Evolutionary conservation across 1,140 invertebrate species (phyloP).

Genomic region (Lepidotrigona ventralis): DNA sequence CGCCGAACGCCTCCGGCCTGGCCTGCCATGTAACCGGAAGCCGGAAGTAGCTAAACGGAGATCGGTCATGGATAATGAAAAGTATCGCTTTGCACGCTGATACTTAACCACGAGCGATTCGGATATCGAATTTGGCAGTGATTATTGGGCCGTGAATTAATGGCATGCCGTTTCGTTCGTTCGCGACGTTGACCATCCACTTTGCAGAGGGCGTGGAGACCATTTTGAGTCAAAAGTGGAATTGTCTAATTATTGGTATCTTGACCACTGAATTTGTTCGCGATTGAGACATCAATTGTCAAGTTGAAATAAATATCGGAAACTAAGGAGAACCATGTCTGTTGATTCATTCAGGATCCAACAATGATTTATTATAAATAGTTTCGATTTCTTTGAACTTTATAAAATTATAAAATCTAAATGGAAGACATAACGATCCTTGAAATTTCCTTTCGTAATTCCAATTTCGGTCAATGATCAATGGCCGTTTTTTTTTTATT

Average conservation of each 20-base stretch:
- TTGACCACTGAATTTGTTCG: too few relatives aligned
- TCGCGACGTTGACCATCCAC: not conserved
- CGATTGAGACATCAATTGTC: too few relatives aligned
- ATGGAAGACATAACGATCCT: too few relatives aligned
- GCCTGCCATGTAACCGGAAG: conserved; percentile 63
- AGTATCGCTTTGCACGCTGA: conserved; percentile 26
- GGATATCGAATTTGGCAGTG: conserved; percentile 24
- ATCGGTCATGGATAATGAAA: conserved; percentile 31
- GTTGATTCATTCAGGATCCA: too few relatives aligned
- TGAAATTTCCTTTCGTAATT: too few relatives aligned
- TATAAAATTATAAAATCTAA: too few relatives aligned
- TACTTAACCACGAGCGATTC: conserved; percentile 1
- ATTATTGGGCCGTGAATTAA: conserved; percentile 32
- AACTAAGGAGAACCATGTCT: too few relatives aligned
- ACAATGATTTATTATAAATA: too few relatives aligned
- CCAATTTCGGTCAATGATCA: too few relatives aligned
- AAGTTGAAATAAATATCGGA: too few relatives aligned
- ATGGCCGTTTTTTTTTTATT: not conserved
- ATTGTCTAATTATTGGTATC: too few relatives aligned
- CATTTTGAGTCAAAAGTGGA: not conserved
- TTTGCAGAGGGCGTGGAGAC: not conserved
- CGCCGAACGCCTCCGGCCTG: conserved; percentile 58
- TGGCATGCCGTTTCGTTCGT: conserved; percentile 7
- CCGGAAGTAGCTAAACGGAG: conserved; percentile 60
- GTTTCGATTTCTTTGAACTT: too few relatives aligned